These are phyloP conservation scores for Chloroclysta siterata DNA, from an alignment of 2,888 invertebrate genomes.

Conservation along the genomic window DNA sequence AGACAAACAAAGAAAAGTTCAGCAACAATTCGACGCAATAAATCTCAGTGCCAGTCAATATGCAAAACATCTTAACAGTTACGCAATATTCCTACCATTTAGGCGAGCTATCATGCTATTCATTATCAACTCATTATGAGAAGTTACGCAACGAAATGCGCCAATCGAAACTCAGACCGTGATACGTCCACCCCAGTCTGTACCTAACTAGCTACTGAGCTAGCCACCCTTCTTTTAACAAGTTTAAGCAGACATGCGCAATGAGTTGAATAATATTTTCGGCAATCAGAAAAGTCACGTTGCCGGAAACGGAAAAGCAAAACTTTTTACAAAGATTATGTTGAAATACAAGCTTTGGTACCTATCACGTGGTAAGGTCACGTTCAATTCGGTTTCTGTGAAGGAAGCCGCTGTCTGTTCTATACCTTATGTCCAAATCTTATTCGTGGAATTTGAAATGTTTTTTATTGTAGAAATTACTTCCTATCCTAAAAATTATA, in stretches of 20 bases:
- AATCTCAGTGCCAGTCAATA: background rate
- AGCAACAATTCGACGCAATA: no score
- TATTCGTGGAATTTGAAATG: no score
- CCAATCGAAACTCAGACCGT: background rate
- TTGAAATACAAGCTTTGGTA: background rate
- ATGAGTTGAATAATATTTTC: background rate
- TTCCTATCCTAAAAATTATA: no score
- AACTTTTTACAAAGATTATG: constrained; percentile 2
- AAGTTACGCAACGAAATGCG: constrained; percentile 28
- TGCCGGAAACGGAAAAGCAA: background rate
- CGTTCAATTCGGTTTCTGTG: no score
- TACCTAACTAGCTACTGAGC: constrained; percentile 14
- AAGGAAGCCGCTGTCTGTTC: no score
- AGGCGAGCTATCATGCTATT: background rate
- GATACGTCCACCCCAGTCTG: background rate
- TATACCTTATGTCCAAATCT: no score
- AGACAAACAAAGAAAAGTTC: no score
- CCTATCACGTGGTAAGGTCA: background rate
- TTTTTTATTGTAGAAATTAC: no score
- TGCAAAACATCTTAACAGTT: background rate
- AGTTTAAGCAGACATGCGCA: constrained; percentile 27
- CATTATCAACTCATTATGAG: background rate
- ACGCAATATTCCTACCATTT: no score
- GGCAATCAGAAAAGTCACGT: constrained; percentile 8
- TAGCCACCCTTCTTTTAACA: constrained; percentile 11